Evolutionary conservation across 2,797 vertebrate species (phyloP).

Genomic region (Rhinophrynus dorsalis): DNA sequence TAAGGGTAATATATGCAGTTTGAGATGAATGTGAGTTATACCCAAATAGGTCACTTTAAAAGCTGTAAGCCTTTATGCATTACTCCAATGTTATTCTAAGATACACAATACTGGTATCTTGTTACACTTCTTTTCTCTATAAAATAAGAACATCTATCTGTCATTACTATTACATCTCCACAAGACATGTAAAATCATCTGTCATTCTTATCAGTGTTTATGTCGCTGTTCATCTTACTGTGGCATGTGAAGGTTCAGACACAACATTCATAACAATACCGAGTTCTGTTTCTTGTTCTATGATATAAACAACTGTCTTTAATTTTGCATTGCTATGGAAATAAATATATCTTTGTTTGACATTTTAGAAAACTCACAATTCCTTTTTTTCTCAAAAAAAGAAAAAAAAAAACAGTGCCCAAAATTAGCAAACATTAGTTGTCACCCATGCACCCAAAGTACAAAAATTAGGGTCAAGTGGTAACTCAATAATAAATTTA

Average conservation of each 20-base stretch:
- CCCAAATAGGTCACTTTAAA: background rate
- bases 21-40: background rate
- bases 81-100: background rate
- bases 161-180: background rate
- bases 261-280: background rate
- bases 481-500: too few species aligned
- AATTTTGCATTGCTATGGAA: background rate
- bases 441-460: too few species aligned
- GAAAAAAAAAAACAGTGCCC: too few species aligned
- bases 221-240: background rate
- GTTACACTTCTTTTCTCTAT: background rate
- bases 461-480: too few species aligned
- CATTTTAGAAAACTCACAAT: too few species aligned
- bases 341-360: too few species aligned
- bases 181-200: background rate
- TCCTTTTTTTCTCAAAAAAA: too few species aligned
- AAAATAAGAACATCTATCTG: slow-evolving; percentile 16
- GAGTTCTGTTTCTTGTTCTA: background rate
- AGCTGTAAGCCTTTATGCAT: slow-evolving; percentile 1
- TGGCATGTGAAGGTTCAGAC: background rate
- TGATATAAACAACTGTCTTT: background rate
- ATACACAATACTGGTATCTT: background rate
- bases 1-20: too few species aligned
- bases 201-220: background rate
- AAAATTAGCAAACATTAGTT: too few species aligned